Conservation (phyloP, 64 coral and sea anemone genomes). For the Hydrozoanthus tunicans region DNA sequence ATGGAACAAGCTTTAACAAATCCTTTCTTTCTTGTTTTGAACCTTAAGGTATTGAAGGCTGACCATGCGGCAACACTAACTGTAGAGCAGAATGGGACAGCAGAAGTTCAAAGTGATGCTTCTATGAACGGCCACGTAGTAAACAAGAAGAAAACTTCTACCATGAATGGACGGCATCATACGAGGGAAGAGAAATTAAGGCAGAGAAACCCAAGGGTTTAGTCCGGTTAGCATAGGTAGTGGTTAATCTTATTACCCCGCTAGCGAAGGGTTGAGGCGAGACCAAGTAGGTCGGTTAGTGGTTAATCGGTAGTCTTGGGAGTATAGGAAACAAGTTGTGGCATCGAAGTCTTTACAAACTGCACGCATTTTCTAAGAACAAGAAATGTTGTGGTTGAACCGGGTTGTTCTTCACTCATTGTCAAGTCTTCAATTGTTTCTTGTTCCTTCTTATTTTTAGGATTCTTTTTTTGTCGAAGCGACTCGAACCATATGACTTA, state of each 20-base stretch:
- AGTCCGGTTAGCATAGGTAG: background rate
- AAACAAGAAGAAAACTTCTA: background rate
- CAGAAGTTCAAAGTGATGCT: background rate
- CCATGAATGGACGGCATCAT: conserved; percentile 27
- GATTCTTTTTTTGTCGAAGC: too few relatives aligned
- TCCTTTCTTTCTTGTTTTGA: background rate
- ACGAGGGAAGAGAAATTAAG: conserved; percentile 32
- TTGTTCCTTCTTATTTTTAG: too few relatives aligned
- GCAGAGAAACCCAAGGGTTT: conserved; percentile 25
- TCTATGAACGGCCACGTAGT: conserved; percentile 31
- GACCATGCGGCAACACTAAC: background rate
- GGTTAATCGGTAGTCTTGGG: background rate
- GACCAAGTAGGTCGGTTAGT: background rate
- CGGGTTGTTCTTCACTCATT: too few relatives aligned
- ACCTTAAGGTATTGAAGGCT: background rate
- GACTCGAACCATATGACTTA: too few relatives aligned
- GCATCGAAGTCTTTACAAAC: too few relatives aligned
- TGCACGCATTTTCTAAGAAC: too few relatives aligned
- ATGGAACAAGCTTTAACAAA: background rate
- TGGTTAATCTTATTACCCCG: background rate
- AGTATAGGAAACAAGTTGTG: background rate
- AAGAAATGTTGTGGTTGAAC: too few relatives aligned
- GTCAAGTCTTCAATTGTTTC: too few relatives aligned
- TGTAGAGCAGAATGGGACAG: conserved; percentile 30
- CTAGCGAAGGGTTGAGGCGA: background rate